A percentile compares a stretch with the other conserved stretches of the same genome.
Conservation (phyloP, 2,113 vertebrate species). For the Mugil cephalus region DNA sequence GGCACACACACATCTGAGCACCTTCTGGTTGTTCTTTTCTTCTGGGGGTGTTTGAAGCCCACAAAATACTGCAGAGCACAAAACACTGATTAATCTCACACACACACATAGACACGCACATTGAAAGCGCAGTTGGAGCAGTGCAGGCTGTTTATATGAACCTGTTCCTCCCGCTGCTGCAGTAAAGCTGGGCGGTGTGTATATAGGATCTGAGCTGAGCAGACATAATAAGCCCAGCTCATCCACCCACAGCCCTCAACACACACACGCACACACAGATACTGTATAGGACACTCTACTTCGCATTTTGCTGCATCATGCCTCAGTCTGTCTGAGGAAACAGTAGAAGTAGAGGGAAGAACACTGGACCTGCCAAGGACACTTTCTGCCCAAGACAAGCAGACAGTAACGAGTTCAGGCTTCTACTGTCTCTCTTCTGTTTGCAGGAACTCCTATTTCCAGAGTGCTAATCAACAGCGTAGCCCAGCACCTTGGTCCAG, state of each 20-base stretch:
- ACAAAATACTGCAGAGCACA: slow-evolving; percentile 58
- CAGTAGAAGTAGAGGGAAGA: slow-evolving; percentile 17
- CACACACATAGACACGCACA: slow-evolving; percentile 31
- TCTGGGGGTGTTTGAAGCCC: slow-evolving; percentile 62
- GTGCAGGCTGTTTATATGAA: slow-evolving; percentile 48
- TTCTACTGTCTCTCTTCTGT: background rate
- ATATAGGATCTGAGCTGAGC: slow-evolving; percentile 55
- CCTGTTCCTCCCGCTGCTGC: slow-evolving; percentile 50
- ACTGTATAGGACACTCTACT: slow-evolving; percentile 36
- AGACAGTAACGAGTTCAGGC: background rate
- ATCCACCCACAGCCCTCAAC: slow-evolving; percentile 57
- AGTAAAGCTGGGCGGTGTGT: slow-evolving; percentile 55
- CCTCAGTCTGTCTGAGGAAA: slow-evolving; percentile 23
- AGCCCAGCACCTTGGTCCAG: too few relatives aligned
- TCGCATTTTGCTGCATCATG: slow-evolving; percentile 71
- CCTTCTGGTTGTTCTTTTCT: slow-evolving; percentile 54
- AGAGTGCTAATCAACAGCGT: too few relatives aligned
- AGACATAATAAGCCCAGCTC: slow-evolving; percentile 61
- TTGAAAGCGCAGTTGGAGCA: slow-evolving; percentile 28
- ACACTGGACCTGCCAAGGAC: slow-evolving; percentile 6
- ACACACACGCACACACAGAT: slow-evolving; percentile 26
- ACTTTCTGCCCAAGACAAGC: background rate
- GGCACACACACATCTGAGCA: slow-evolving; percentile 36
- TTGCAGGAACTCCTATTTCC: background rate
- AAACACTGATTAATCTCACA: slow-evolving; percentile 53